Base-by-base conservation (phyloP, 1,140 invertebrate species). In the Cyphomyrmex costatus region DNA sequence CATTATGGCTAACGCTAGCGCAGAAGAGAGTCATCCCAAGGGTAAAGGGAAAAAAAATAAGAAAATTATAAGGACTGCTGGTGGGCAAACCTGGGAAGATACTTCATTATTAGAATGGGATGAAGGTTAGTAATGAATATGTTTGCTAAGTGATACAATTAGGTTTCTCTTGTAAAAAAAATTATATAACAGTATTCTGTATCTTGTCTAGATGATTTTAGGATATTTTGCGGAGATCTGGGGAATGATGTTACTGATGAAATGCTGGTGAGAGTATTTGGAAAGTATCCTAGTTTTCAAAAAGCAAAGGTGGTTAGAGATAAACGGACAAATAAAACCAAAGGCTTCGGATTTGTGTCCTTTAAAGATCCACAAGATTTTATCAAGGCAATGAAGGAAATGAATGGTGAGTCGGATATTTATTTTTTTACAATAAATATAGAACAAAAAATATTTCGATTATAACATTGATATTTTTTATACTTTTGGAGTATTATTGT, bases 221-320 rank as follows among this genome's bases (percentile, higher is more conserved):
- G 99, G 87, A 98, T 99, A 94, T 99, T 99, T 95, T 99, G 99
- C 94, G 99, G 99, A 51, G 99, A 99, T 96, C 96, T 99, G 7
- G 99, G 99, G 3, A 99, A 99, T 95, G 99, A 99, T 95, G 99
- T 99, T 1, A 99, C 99, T 0, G 99, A 99, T 93, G 99, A 99
- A 94, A 96, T 99, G 66, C 95, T 99, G 12, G 97, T 97, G 0
- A 93, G 99, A 91, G 99, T 99, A 1, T 99, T 99, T 92, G 98
- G 98, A 91, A 99, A 99, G 94, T 99, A 98, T 95, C 97, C 97
- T 0, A 99, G 99, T 58, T 99, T 99, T 95, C 96, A 98, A 92
- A 97, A 97, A 94, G 99, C 99, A 0, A 99, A 99, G 94, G 99
- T 99, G 7, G 97, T 99, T 2, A 96, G 99, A 87, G 99, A 99